These are phyloP conservation scores for Cossypha niveicapilla DNA, from an alignment of 2,797 vertebrate genomes.

Conservation along the genomic window DNA sequence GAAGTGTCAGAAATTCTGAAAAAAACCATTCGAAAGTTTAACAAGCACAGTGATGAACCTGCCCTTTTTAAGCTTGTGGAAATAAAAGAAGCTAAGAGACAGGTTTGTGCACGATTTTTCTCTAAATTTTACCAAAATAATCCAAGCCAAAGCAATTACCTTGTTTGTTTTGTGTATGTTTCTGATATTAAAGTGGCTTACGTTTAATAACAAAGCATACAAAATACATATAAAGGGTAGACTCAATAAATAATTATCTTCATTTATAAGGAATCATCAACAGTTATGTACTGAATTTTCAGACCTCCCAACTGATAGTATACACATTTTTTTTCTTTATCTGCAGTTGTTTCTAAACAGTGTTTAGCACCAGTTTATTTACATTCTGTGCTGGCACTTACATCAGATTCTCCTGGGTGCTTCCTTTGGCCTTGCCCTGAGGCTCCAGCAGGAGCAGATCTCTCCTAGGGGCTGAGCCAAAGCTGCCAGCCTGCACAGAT, in stretches of 20 bases:
- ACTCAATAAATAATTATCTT: background rate
- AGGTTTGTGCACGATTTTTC: conserved; percentile 67
- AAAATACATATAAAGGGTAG: background rate
- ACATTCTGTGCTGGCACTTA: background rate
- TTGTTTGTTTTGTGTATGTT: background rate
- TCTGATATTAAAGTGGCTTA: background rate
- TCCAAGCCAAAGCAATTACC: background rate
- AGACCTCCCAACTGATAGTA: background rate
- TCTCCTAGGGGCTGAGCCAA: background rate
- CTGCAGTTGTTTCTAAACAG: background rate
- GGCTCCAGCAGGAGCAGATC: background rate
- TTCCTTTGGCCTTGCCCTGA: background rate
- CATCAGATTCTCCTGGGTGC: background rate
- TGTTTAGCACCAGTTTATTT: background rate
- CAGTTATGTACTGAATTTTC: background rate
- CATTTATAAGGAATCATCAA: background rate
- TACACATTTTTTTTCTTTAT: background rate
- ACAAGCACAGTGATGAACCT: conserved; percentile 56
- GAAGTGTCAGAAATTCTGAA: conserved; percentile 75
- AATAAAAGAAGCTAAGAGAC: conserved; percentile 52
- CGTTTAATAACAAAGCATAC: background rate
- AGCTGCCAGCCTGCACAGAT: conserved; percentile 1
- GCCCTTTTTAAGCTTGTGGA: conserved; percentile 74
- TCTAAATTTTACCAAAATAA: background rate
- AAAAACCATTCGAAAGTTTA: conserved; percentile 74